phyloP scores from a whole-genome alignment of 2,888 invertebrate species.

The Thecophora atra region DNA sequence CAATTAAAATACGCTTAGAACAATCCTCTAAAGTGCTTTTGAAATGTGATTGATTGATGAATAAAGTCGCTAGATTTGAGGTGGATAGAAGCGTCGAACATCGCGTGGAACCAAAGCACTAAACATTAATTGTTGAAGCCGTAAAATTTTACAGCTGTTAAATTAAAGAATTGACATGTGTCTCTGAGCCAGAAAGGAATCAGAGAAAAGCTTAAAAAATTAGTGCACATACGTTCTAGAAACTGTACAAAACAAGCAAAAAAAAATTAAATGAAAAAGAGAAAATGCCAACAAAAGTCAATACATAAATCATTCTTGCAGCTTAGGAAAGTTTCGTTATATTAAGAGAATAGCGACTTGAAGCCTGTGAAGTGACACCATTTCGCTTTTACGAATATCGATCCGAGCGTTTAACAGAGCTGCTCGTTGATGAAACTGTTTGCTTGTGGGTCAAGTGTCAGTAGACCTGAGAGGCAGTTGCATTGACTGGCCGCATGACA shows the following conservation, averaged over 20 bases:
- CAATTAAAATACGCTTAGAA: not conserved
- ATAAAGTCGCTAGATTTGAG: not conserved
- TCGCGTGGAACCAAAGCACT: not conserved
- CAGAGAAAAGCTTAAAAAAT: not conserved
- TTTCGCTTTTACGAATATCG: too few relatives aligned
- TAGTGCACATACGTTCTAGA: not conserved
- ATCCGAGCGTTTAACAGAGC: too few relatives aligned
- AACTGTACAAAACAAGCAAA: not conserved
- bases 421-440: too few relatives aligned
- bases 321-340: not conserved
- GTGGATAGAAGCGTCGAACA: not conserved
- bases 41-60: slow-evolving; percentile 5
- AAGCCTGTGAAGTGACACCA: not conserved
- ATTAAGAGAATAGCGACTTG: not conserved
- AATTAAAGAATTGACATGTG: slow-evolving; percentile 16
- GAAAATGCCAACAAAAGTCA: not conserved
- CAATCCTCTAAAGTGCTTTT: not conserved
- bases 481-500: not conserved
- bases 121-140: not conserved
- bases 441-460: not conserved
- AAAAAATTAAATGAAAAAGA: not conserved
- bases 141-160: slow-evolving; percentile 7
- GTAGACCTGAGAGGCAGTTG: not conserved
- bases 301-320: not conserved
- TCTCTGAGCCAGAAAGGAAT: not conserved